phyloP scores from a whole-genome alignment of 2,888 invertebrate genomes.

The Poecilus cupreus region DNA sequence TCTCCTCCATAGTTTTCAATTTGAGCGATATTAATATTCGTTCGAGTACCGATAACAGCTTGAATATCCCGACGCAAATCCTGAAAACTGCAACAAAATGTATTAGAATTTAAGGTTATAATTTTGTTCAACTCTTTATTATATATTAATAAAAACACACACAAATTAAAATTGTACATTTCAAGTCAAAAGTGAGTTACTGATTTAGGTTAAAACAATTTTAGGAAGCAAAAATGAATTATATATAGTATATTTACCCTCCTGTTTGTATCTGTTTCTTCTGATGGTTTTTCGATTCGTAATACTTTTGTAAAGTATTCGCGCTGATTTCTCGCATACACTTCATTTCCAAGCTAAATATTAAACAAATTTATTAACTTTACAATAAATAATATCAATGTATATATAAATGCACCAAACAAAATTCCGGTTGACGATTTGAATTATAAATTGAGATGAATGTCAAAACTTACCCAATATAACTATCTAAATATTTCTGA shows the following conservation, averaged over 20 bases:
- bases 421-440: neutral
- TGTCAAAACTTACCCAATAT: slow-evolving; percentile 75
- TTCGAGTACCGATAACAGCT: slow-evolving; percentile 92
- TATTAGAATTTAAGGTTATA: too few species aligned
- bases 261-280: slow-evolving; percentile 94
- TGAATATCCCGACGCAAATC: slow-evolving; percentile 95
- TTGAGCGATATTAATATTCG: slow-evolving; percentile 94
- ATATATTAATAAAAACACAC: too few species aligned
- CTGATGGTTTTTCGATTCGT: slow-evolving; percentile 94
- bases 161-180: too few species aligned
- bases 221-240: too few species aligned
- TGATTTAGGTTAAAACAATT: too few species aligned
- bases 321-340: slow-evolving; percentile 87
- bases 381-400: too few species aligned
- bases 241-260: slow-evolving; percentile 80
- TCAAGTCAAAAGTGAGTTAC: too few species aligned
- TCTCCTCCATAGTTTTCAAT: slow-evolving; percentile 98
- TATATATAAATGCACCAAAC: too few species aligned
- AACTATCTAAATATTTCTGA: slow-evolving; percentile 85
- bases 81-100: slow-evolving; percentile 80
- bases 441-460: slow-evolving; percentile 56
- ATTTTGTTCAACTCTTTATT: too few species aligned
- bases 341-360: slow-evolving; percentile 81
- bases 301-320: slow-evolving; percentile 87
- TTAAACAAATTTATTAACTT: too few species aligned